Evolutionary conservation across 2,888 invertebrate species (phyloP), one percentile per base, ranked within the genome.

Genomic region (Anoplius nigerrimus): DNA sequence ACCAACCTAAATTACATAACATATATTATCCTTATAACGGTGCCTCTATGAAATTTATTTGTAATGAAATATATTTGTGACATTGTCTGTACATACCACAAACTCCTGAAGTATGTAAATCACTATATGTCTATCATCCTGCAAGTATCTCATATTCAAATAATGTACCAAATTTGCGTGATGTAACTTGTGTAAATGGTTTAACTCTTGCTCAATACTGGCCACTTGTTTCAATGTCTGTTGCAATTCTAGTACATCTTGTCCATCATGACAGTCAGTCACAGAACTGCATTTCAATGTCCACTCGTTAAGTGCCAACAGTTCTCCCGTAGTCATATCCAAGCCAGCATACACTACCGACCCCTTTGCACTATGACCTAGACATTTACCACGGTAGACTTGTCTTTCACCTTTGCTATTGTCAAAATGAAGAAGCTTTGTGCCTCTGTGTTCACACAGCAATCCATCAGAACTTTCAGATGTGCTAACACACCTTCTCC

Each of bases 241-340:
- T 42, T 86, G 84, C n/a, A 85, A 67, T 71, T 89, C 88, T 2
- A 65, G 59, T 13, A 70, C 66, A 43, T 80, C 80, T 0, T 69
- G 68, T 24, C 62, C 63, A 18, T 63, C 65, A 3, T 71, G 69
- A 16, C 71, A 62, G 5, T 75, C 76, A 20, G 65, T 75, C 15
- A 74, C 67, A 18, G 57, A 65, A 0, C 77, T 72, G 34, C 75
- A 81, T 86, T 88, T 90, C 5, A 95, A 89, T 52, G 89, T 90
- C 97, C 97, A 97, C 86, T 96, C 95, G 24, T 93, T 93, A 15
- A 95, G 90, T 34, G 94, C 92, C 0, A 95, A 89, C 56, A 94
- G 86, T 74, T 94, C 93, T 0, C 96, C 95, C 15, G 92, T 91
- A 66, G 92, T 92, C 62, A 92, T 91, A 84, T 97, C 97, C 20